A percentile compares a stretch with the other conserved stretches of the same genome.
These are phyloP conservation scores for Sarcophaga rosellei DNA, from an alignment of 2,888 invertebrate genomes.

Conservation along the genomic window DNA sequence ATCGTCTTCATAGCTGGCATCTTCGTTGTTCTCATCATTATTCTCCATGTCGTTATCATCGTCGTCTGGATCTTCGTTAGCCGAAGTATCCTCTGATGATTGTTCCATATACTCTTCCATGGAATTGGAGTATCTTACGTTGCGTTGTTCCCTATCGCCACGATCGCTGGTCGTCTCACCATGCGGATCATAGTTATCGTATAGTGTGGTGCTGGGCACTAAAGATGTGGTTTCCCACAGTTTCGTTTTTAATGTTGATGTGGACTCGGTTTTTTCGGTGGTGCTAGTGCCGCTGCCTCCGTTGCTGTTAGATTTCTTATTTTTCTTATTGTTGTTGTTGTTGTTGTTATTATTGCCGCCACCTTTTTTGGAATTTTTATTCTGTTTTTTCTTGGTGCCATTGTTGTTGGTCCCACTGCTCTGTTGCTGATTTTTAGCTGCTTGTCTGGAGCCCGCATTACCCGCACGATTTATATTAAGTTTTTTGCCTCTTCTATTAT, in stretches of 20 bases:
- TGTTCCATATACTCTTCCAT: slow-evolving; percentile 70
- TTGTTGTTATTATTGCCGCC: slow-evolving; percentile 46
- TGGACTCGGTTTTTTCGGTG: slow-evolving; percentile 64
- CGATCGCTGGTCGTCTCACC: slow-evolving; percentile 77
- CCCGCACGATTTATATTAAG: slow-evolving; percentile 70
- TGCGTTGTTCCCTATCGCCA: slow-evolving; percentile 75
- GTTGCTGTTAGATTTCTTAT: slow-evolving; percentile 47
- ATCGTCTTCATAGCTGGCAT: slow-evolving; percentile 75
- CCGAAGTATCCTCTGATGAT: slow-evolving; percentile 67
- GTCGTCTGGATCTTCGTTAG: slow-evolving; percentile 60
- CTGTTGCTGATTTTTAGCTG: slow-evolving; percentile 56
- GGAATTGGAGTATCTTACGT: slow-evolving; percentile 73
- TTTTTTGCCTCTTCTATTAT: slow-evolving; percentile 71
- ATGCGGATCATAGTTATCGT: slow-evolving; percentile 66
- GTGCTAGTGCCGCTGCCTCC: slow-evolving; percentile 58
- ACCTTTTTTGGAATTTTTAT: slow-evolving; percentile 69
- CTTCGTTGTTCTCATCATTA: slow-evolving; percentile 69
- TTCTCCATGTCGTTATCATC: slow-evolving; percentile 68
- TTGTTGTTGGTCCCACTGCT: slow-evolving; percentile 60
- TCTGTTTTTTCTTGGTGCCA: slow-evolving; percentile 70
- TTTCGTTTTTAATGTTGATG: slow-evolving; percentile 68
- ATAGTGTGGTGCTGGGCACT: slow-evolving; percentile 70
- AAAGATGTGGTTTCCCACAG: slow-evolving; percentile 73
- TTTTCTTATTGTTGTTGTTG: slow-evolving; percentile 9
- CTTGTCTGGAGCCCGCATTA: slow-evolving; percentile 61